phyloP scores from a whole-genome alignment of 2,888 invertebrate species.

The Ormia ochracea region DNA sequence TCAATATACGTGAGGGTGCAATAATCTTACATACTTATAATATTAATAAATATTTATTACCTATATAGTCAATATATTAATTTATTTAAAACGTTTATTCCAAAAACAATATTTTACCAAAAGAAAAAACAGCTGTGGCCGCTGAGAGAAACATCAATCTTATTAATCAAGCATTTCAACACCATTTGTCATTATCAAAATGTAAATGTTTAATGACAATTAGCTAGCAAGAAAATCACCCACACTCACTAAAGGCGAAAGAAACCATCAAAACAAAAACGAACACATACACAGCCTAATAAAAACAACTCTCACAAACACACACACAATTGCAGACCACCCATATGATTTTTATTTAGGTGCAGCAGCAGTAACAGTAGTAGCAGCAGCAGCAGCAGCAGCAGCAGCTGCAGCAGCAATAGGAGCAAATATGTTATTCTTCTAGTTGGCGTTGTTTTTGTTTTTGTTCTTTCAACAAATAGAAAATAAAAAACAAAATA shows the following conservation, averaged over 20 bases:
- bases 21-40: background rate
- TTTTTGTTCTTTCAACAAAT: background rate
- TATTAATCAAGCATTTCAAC: too few species aligned
- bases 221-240: background rate
- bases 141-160: too few species aligned
- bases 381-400: conserved; percentile 10
- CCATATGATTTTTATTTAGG: conserved; percentile 21
- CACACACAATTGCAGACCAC: background rate
- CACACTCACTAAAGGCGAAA: background rate
- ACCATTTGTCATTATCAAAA: background rate
- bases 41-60: background rate
- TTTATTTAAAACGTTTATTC: background rate
- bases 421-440: conserved; percentile 22
- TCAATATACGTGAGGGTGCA: too few species aligned
- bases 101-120: too few species aligned
- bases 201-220: background rate
- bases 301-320: background rate
- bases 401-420: conserved; percentile 13
- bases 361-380: conserved; percentile 16
- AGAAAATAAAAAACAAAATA: conserved; percentile 41
- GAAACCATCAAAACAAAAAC: conserved; percentile 25
- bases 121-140: too few species aligned
- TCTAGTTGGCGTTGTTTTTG: conserved; percentile 6
- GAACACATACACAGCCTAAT: background rate
- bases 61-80: background rate